phyloP scores from a whole-genome alignment of 2,888 invertebrate genomes.

The Ischnura elegans region DNA sequence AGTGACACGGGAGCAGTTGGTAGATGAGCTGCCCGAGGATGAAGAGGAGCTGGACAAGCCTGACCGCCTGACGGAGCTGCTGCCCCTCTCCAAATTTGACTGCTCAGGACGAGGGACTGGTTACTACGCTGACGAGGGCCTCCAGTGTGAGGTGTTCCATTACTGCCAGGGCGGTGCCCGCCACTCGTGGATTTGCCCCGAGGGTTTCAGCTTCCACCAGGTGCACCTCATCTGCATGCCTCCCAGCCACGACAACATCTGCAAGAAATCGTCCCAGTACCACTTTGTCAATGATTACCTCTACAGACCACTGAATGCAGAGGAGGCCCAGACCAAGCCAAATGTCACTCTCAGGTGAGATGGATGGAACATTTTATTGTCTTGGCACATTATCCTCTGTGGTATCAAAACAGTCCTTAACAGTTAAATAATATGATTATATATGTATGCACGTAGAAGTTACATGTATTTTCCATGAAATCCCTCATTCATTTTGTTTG shows the following conservation, averaged over 20 bases:
- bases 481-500: too few relatives aligned
- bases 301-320: constrained; percentile 92
- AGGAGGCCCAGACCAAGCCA: constrained; percentile 89
- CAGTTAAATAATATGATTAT: too few relatives aligned
- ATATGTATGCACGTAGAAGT: too few relatives aligned
- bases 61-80: constrained; percentile 87
- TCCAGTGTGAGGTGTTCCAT: constrained; percentile 95
- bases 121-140: constrained; percentile 93
- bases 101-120: constrained; percentile 91
- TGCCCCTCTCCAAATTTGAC: constrained; percentile 91
- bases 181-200: constrained; percentile 96
- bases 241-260: constrained; percentile 92
- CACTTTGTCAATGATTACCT: constrained; percentile 96
- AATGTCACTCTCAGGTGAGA: constrained; percentile 84
- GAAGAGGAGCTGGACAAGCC: constrained; percentile 91
- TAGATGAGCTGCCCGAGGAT: constrained; percentile 74
- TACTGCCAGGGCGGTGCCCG: constrained; percentile 94
- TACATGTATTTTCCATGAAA: too few relatives aligned
- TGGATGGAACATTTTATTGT: too few relatives aligned
- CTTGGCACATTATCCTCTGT: too few relatives aligned
- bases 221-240: constrained; percentile 97
- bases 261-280: constrained; percentile 92
- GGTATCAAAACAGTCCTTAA: too few relatives aligned
- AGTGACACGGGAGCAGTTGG: constrained; percentile 37
- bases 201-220: constrained; percentile 93